Evolutionary conservation across 2,797 vertebrate species (phyloP).

Genomic region (Enoplosus armatus): DNA sequence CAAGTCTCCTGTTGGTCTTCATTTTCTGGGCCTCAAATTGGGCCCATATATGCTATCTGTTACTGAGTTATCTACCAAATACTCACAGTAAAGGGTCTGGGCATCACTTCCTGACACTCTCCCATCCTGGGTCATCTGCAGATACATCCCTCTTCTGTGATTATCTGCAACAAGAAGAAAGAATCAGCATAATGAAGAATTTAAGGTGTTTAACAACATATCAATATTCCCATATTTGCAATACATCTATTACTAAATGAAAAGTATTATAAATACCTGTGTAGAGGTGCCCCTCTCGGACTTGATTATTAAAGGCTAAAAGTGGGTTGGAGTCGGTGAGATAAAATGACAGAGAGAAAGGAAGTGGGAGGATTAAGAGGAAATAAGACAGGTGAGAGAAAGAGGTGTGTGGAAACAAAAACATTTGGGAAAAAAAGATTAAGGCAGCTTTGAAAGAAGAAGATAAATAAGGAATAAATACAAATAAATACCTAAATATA

Average conservation of each 20-base stretch:
- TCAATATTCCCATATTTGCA: neutral
- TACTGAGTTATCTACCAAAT: neutral
- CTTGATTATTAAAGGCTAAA: conserved; percentile 72
- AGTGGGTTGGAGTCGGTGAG: conserved; percentile 80
- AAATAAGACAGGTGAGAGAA: conserved; percentile 38
- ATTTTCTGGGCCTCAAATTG: neutral
- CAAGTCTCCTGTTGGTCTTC: neutral
- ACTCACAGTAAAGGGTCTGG: conserved; percentile 79
- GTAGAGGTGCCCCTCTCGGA: conserved; percentile 83
- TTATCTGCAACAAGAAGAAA: conserved; percentile 70
- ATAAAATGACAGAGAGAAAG: conserved; percentile 69
- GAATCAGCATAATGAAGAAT: neutral
- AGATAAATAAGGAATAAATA: conserved; percentile 53
- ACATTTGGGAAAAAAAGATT: conserved; percentile 64
- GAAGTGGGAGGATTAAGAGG: conserved; percentile 62
- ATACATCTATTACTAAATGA: neutral
- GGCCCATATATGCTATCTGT: neutral
- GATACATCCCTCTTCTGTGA: conserved; percentile 78
- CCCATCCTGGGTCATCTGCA: conserved; percentile 82
- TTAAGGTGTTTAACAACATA: neutral
- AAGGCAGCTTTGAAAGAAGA: neutral
- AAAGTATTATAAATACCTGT: conserved; percentile 75
- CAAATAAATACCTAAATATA: conserved; percentile 32
- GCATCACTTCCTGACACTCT: conserved; percentile 75
- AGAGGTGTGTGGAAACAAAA: conserved; percentile 34